Evolutionary conservation across 2,888 invertebrate genomes (phyloP), one percentile per base, ranked within the genome.

Genomic region (Bibio marci): DNA sequence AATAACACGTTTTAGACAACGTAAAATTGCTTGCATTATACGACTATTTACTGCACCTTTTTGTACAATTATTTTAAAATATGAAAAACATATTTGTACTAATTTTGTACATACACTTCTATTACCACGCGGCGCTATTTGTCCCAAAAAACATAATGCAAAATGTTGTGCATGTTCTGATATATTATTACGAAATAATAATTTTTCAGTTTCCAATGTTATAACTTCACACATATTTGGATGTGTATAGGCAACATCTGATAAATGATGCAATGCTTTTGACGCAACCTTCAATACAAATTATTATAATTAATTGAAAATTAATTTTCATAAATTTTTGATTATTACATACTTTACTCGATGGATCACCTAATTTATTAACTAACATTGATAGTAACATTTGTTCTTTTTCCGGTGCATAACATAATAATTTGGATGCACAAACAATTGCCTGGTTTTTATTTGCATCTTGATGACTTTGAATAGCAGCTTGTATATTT

Each of bases 361-460:
- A 43, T 0, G 95, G 94, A 65, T 98, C 97, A 11, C 97, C 97
- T 10, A 98, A 66, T 59, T 98, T 97, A 59, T 98, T 97, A 3
- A 94, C 80, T 35, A 98, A 62, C 54, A 80, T 71, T 0, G 74
- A 67, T 3, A 97, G 60, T 5, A 98, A 62, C 56, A 62, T 52
- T 46, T 61, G 62, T 37, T 63, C 62, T 37, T 63, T 59, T 42
- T 63, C 63, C 0, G 62, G 62, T 0, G 55, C 55, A 42, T 49
- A 57, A 6, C 52, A 45, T 10, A 62, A 38, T 7, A 62, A 43
- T 17, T 52, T 53, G 1, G 59, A 46, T 0, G 58, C 55, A 0
- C 57, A 46, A 17, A 57, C 51, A 35, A 62, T 58, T 1, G 54
- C 46, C 0, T 50, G 40, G 3, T 48, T 55, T 43, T 62, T 62